Conservation (phyloP, 2,888 invertebrate species). For the Philereme vetulata region DNA sequence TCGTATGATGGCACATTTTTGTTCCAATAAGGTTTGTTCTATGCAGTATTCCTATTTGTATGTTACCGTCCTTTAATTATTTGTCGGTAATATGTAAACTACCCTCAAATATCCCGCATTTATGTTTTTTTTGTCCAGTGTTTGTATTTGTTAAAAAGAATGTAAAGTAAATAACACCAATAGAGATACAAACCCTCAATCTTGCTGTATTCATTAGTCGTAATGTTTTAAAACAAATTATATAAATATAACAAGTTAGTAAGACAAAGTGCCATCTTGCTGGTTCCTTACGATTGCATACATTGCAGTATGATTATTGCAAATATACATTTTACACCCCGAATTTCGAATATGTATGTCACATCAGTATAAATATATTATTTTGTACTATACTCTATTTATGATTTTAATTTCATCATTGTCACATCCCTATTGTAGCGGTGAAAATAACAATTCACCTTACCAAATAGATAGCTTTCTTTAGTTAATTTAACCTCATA, state of each 20-base stretch:
- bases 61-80: constrained; percentile 36
- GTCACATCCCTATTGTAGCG: not conserved
- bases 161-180: constrained; percentile 11
- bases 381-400: constrained; percentile 60
- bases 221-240: constrained; percentile 21
- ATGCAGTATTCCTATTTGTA: constrained; percentile 40
- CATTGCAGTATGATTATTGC: constrained; percentile 54
- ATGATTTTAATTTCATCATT: constrained; percentile 34
- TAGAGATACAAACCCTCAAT: constrained; percentile 6
- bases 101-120: constrained; percentile 57
- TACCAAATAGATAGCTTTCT: no score
- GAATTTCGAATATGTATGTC: constrained; percentile 50
- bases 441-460: no score
- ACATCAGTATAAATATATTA: constrained; percentile 69
- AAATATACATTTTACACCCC: constrained; percentile 47
- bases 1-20: constrained; percentile 28
- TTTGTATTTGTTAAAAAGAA: constrained; percentile 5
- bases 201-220: constrained; percentile 5
- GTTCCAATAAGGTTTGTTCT: constrained; percentile 29
- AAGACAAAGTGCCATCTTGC: constrained; percentile 65
- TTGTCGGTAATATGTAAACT: constrained; percentile 35
- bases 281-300: constrained; percentile 63
- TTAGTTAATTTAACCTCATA: no score
- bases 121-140: not conserved
- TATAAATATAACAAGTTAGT: constrained; percentile 22